Evolutionary conservation across 2,888 invertebrate genomes (phyloP), one percentile per base, ranked within the genome.

Genomic region (Pogonocherus hispidulus): DNA sequence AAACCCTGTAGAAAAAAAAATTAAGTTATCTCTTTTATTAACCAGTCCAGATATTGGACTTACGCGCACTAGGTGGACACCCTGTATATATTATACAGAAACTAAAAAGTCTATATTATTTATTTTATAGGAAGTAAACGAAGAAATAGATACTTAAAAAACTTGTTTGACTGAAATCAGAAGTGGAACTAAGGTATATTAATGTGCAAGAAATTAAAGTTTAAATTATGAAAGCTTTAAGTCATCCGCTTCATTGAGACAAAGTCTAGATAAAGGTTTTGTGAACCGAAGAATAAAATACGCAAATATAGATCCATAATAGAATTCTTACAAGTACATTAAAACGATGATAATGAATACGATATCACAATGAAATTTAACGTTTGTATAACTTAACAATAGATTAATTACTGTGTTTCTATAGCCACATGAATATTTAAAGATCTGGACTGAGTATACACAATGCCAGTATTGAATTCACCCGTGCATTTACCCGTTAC

Each of bases 401-500:
- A 81, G 85, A 85, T 86, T 86, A 86, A 85, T 86, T 85, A 85
- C 85, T 84, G 81, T 78, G 83, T 81, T 84, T 85, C 84, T 83
- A 85, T 85, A 83, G 84, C 80, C 71, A 73, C 76, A 82, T 85
- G 84, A 85, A 86, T 85, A 84, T 84, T 86, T 86, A 84, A 85
- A 79, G 81, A 78, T 78, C 76, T 78, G 78, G 81, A 79, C 79
- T 76, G 78, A 81, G 82, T 84, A 82, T 81, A 82, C 80, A 83
- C 83, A 82, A 83, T 80, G 82, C 79, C 78, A 82, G 81, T 82
- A 81, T 82, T 83, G 82, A 82, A 83, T 83, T 83, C 81, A 80
- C 78, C 76, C 76, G 76, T 77, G 77, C 79, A 80, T 79, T 80
- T 75, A 76, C 68, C 74, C 72, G 75, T 72, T 74, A 74, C 72